A percentile compares a stretch with the other conserved stretches of the same genome.
These are phyloP conservation scores for Brachylomia viminalis DNA, from an alignment of 2,888 invertebrate genomes.

Conservation along the genomic window DNA sequence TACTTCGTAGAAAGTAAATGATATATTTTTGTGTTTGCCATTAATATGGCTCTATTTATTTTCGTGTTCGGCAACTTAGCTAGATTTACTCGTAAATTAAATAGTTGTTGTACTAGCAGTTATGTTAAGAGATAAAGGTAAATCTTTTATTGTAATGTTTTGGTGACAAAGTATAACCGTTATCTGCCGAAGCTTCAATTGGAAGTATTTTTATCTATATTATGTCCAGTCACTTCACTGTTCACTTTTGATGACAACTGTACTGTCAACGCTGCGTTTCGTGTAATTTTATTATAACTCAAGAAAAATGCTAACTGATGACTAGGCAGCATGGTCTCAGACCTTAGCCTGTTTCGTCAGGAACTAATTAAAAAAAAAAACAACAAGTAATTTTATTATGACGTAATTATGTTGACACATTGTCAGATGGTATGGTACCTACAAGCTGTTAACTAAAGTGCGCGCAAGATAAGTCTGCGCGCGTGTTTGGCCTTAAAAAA, in stretches of 20 bases:
- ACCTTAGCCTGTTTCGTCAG: no score
- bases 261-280: no score
- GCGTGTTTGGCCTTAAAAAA: no score
- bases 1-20: conserved; percentile 73
- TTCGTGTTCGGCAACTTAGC: conserved; percentile 60
- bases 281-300: no score
- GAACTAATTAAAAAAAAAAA: no score
- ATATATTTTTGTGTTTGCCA: conserved; percentile 76
- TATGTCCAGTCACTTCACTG: background rate
- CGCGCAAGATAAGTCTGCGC: no score
- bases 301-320: no score
- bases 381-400: no score
- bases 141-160: conserved; percentile 26
- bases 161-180: background rate
- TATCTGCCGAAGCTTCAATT: background rate
- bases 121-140: conserved; percentile 46
- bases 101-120: conserved; percentile 58
- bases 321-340: no score
- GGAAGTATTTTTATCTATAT: background rate
- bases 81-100: conserved; percentile 65
- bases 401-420: background rate
- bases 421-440: background rate
- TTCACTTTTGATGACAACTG: background rate
- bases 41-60: conserved; percentile 67
- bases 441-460: background rate